phyloP scores from a whole-genome alignment of 2,888 invertebrate genomes.

The Aphrophora alni region DNA sequence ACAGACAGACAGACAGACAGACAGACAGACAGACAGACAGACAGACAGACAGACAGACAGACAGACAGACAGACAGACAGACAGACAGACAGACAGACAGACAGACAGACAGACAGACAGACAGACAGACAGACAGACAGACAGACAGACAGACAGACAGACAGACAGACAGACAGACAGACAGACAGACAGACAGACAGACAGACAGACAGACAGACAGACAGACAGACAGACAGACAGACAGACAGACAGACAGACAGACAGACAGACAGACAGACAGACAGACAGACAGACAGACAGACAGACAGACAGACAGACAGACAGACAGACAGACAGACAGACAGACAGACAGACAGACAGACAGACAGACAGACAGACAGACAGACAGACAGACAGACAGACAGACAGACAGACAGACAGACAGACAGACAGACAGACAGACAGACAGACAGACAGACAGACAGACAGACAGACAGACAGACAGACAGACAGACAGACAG shows the following conservation, averaged over 20 bases:
- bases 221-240: neutral
- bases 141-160: too few relatives aligned
- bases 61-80: too few relatives aligned
- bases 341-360: neutral
- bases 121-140: too few relatives aligned
- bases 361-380: neutral
- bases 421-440: neutral
- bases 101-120: too few relatives aligned
- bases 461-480: neutral
- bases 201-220: too few relatives aligned
- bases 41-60: too few relatives aligned
- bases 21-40: too few relatives aligned
- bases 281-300: neutral
- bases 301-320: neutral
- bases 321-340: neutral
- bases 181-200: too few relatives aligned
- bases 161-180: too few relatives aligned
- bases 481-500: neutral
- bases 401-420: too few relatives aligned
- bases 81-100: too few relatives aligned
- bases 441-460: neutral
- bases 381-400: neutral
- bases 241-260: neutral
- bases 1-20: too few relatives aligned
- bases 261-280: neutral